Evolutionary conservation across 1,140 invertebrate genomes (phyloP).

Genomic region (Heliconius hewitsoni): DNA sequence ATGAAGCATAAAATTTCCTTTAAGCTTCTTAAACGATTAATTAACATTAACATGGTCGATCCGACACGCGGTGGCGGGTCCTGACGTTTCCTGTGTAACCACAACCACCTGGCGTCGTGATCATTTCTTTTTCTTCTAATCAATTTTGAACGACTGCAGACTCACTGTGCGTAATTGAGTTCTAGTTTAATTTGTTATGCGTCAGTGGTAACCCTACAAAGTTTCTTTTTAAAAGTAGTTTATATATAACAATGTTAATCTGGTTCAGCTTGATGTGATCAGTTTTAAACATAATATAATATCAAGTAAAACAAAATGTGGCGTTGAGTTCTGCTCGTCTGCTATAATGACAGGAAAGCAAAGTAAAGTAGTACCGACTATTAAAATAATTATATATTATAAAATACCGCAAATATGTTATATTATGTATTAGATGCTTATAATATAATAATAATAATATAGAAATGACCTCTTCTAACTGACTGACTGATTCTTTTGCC

Average conservation of each 20-base stretch:
- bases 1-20: slow-evolving; percentile 49
- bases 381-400: too few species aligned
- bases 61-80: slow-evolving; percentile 66
- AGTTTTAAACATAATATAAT: too few species aligned
- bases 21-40: slow-evolving; percentile 69
- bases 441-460: too few species aligned
- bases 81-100: slow-evolving; percentile 51
- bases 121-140: slow-evolving; percentile 56
- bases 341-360: too few species aligned
- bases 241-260: not conserved
- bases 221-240: not conserved
- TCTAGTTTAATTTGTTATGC: slow-evolving; percentile 61
- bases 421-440: too few species aligned
- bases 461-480: too few species aligned
- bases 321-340: too few species aligned
- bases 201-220: slow-evolving; percentile 20
- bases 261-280: not conserved
- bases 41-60: slow-evolving; percentile 72
- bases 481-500: too few species aligned
- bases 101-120: slow-evolving; percentile 60
- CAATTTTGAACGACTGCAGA: slow-evolving; percentile 65
- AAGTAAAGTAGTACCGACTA: too few species aligned
- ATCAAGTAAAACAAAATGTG: too few species aligned
- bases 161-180: slow-evolving; percentile 72
- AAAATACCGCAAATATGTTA: too few species aligned